Evolutionary conservation across 2,888 invertebrate species (phyloP).

Genomic region (Hemithea aestivaria): DNA sequence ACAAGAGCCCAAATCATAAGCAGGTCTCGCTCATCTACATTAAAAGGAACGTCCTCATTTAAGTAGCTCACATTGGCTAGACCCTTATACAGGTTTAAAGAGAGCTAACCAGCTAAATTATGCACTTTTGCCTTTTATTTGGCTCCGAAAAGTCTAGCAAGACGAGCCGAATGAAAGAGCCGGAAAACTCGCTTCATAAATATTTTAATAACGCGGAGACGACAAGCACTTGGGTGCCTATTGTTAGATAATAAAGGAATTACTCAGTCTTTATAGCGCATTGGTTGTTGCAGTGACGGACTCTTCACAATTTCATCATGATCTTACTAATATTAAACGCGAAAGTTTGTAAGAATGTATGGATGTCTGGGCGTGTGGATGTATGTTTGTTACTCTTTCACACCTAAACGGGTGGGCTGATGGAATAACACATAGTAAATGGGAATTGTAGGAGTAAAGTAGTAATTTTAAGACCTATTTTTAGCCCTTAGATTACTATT

Average conservation of each 20-base stretch:
- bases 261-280: slow-evolving; percentile 23
- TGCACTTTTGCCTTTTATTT: slow-evolving; percentile 25
- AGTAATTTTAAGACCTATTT: no score
- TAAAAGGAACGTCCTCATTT: slow-evolving; percentile 1
- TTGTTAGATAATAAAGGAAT: slow-evolving; percentile 35
- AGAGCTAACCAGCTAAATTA: slow-evolving; percentile 23
- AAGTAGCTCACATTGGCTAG: slow-evolving; percentile 7
- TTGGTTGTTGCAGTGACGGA: neutral
- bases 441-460: no score
- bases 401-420: no score
- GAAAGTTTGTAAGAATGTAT: no score
- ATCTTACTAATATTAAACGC: no score
- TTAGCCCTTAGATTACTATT: no score
- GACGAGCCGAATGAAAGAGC: slow-evolving; percentile 30
- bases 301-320: neutral
- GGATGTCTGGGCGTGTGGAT: no score
- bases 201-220: slow-evolving; percentile 32
- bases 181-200: slow-evolving; percentile 33
- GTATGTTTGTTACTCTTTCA: no score
- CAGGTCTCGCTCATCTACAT: neutral
- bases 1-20: no score
- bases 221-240: slow-evolving; percentile 30
- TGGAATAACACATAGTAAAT: no score
- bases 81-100: slow-evolving; percentile 12
- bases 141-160: slow-evolving; percentile 29